Conservation (phyloP, 2,113 vertebrate genomes). For the Dendrocopos noguchii region DNA sequence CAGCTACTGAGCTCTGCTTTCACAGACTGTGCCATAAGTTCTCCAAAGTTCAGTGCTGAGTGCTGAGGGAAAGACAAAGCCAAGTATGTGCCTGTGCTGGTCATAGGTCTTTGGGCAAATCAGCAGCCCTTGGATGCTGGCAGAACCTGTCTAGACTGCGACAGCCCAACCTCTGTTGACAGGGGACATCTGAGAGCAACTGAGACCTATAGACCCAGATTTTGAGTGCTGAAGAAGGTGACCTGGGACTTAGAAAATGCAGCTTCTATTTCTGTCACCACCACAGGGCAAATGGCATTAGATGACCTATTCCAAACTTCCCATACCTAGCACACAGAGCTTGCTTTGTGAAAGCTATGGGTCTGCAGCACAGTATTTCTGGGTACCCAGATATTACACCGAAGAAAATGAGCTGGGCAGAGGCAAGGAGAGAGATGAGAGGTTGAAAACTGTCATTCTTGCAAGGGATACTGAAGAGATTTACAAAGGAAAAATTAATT, state of each 20-base stretch:
- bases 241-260: not conserved
- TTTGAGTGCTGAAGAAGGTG: not conserved
- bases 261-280: not conserved
- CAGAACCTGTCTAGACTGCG: not conserved
- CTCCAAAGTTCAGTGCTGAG: not conserved
- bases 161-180: not conserved
- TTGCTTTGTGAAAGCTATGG: not conserved
- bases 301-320: not conserved
- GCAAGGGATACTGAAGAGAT: not conserved
- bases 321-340: not conserved
- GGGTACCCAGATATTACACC: not conserved
- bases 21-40: not conserved
- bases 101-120: not conserved
- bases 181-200: not conserved
- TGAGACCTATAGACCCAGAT: rapidly evolving
- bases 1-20: not conserved
- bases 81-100: not conserved
- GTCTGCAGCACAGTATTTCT: not conserved
- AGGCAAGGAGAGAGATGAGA: not conserved
- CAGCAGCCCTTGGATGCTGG: not conserved
- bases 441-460: not conserved
- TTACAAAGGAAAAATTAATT: not conserved
- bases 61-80: not conserved
- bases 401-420: not conserved
- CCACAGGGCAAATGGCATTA: not conserved